A percentile compares a stretch with the other conserved stretches of the same genome.
phyloP scores from a whole-genome alignment of 1,140 invertebrate genomes.

The Teleogryllus occipitalis region DNA sequence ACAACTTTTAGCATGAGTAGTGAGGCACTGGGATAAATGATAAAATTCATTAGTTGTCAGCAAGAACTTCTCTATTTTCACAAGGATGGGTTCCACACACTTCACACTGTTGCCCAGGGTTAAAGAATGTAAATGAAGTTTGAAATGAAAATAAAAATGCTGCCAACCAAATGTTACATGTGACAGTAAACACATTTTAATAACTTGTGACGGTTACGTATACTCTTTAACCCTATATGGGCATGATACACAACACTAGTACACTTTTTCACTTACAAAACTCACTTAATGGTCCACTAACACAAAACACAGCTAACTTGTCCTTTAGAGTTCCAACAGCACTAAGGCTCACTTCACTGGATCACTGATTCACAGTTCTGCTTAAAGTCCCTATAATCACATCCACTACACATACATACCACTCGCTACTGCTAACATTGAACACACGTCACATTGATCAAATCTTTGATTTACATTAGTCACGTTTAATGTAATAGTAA shows the following conservation, averaged over 20 bases:
- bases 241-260: slow-evolving; percentile 14
- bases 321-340: neutral
- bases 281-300: slow-evolving; percentile 12
- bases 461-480: neutral
- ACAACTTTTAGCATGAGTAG: neutral
- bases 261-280: slow-evolving; percentile 20
- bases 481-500: neutral
- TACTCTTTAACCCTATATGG: slow-evolving; percentile 12
- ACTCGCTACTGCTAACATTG: neutral
- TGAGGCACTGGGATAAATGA: slow-evolving; percentile 18
- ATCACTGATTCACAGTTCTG: neutral
- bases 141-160: neutral
- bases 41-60: slow-evolving; percentile 14
- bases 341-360: neutral
- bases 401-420: neutral
- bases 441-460: neutral
- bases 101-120: slow-evolving; percentile 14
- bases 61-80: slow-evolving; percentile 20
- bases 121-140: slow-evolving; percentile 8
- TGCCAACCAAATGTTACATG: slow-evolving; percentile 8
- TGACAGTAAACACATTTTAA: neutral
- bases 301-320: neutral
- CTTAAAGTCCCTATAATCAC: neutral
- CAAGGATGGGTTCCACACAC: slow-evolving; percentile 15
- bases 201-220: neutral